Base-by-base conservation (phyloP, 1,140 invertebrate species). In the Anadara kagoshimensis region DNA sequence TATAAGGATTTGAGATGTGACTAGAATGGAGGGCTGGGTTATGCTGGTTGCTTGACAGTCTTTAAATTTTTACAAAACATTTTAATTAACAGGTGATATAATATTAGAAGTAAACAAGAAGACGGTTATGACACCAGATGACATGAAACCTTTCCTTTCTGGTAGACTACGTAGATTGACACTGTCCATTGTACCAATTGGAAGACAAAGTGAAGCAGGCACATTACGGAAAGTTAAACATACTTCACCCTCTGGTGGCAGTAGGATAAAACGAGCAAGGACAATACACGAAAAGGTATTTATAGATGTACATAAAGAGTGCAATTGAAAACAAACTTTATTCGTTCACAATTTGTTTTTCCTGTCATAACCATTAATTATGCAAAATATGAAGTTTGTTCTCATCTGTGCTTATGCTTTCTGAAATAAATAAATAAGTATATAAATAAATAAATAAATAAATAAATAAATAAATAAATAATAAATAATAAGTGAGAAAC, bases 281-380 rank as follows among this genome's bases (percentile, higher is more conserved):
- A 79, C 83, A 22, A 69, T 88, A 5, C 85, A 87, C 73, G 76
- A 76, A 36, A 87, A 84, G 82, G 86, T 88, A 78, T 36, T 18
- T 18, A 18, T 51, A 54, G 68, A 64, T 2, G 22, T 18, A 20
- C 29, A 36, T 36, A 36, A 2, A 36, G 2, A 36, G 29, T n/a
- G n/a, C n/a, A n/a, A n/a, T n/a, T n/a, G n/a, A n/a, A n/a, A n/a
- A n/a, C n/a, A n/a, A n/a, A n/a, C n/a, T n/a, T n/a, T n/a, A n/a
- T n/a, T n/a, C n/a, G n/a, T n/a, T n/a, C n/a, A n/a, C n/a, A n/a
- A n/a, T n/a, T n/a, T n/a, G n/a, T n/a, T n/a, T n/a, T n/a, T n/a
- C n/a, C n/a, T n/a, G n/a, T n/a, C n/a, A n/a, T n/a, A n/a, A n/a
- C n/a, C n/a, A n/a, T n/a, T n/a, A n/a, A n/a, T n/a, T n/a, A n/a